phyloP scores from a whole-genome alignment of 2,113 vertebrate species.

The Tautogolabrus adspersus region DNA sequence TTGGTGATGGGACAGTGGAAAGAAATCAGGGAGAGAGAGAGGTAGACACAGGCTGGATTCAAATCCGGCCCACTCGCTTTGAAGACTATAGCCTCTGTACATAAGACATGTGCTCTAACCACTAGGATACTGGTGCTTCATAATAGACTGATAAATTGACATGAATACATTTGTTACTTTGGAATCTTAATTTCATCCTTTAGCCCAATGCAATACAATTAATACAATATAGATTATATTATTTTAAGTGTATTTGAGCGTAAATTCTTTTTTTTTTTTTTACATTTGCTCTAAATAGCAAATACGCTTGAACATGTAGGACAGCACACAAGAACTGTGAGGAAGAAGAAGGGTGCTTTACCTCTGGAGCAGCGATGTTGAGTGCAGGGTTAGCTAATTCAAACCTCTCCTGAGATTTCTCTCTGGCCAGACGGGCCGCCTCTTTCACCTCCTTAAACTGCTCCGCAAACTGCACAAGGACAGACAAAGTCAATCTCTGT shows the following conservation, averaged over 20 bases:
- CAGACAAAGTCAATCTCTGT: not conserved
- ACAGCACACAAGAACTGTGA: not conserved
- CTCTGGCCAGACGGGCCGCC: conserved; percentile 91
- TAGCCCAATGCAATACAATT: too few relatives aligned
- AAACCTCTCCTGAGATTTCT: conserved; percentile 96
- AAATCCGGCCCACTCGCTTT: too few relatives aligned
- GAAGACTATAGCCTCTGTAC: too few relatives aligned
- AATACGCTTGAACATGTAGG: not conserved
- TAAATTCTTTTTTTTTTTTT: too few relatives aligned
- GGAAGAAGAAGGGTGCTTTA: conserved; percentile 63
- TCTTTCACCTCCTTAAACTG: conserved; percentile 97
- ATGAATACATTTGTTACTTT: too few relatives aligned
- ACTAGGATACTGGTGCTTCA: too few relatives aligned
- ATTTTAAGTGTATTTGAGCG: not conserved
- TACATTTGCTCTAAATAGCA: not conserved
- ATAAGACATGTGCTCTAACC: too few relatives aligned
- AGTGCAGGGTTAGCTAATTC: conserved; percentile 92
- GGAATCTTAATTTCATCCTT: too few relatives aligned
- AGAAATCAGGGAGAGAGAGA: too few relatives aligned
- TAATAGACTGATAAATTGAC: too few relatives aligned
- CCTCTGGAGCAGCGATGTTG: conserved; percentile 91
- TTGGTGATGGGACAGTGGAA: too few relatives aligned
- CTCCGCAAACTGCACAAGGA: conserved; percentile 88
- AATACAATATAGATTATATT: not conserved
- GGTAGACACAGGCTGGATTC: too few relatives aligned